phyloP scores from a whole-genome alignment of 2,113 vertebrate species.

The Anolis sagrei region DNA sequence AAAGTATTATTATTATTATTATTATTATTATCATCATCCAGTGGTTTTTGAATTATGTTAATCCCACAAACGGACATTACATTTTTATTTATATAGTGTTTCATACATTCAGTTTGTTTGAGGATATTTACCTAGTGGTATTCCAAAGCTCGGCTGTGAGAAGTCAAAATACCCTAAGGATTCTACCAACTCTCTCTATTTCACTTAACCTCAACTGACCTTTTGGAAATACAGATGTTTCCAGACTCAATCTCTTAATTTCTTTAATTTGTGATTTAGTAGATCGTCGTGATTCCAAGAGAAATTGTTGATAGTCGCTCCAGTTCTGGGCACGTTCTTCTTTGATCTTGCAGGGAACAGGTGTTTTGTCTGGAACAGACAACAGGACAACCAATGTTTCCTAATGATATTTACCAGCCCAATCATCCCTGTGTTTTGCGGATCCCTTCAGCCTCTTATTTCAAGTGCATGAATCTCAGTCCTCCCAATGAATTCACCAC shows the following conservation, averaged over 20 bases:
- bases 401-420: background rate
- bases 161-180: background rate
- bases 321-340: accelerated
- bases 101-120: too few species aligned
- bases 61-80: too few species aligned
- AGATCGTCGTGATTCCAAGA: background rate
- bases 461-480: too few species aligned
- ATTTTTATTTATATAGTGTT: too few species aligned
- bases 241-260: background rate
- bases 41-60: too few species aligned
- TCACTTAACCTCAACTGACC: constrained; percentile 40
- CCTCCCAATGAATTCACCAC: too few species aligned
- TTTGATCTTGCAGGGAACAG: accelerated
- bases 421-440: too few species aligned
- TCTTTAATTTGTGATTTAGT: background rate
- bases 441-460: too few species aligned
- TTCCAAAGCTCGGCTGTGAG: too few species aligned
- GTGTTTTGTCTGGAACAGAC: background rate
- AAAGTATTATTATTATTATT: too few species aligned
- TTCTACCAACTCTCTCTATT: background rate
- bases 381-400: background rate
- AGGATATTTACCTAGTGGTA: too few species aligned
- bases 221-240: background rate
- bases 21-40: too few species aligned
- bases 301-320: constrained; percentile 49